Evolutionary conservation across 2,888 invertebrate species (phyloP).

Genomic region (Imbricaverruca yamaguchii): DNA sequence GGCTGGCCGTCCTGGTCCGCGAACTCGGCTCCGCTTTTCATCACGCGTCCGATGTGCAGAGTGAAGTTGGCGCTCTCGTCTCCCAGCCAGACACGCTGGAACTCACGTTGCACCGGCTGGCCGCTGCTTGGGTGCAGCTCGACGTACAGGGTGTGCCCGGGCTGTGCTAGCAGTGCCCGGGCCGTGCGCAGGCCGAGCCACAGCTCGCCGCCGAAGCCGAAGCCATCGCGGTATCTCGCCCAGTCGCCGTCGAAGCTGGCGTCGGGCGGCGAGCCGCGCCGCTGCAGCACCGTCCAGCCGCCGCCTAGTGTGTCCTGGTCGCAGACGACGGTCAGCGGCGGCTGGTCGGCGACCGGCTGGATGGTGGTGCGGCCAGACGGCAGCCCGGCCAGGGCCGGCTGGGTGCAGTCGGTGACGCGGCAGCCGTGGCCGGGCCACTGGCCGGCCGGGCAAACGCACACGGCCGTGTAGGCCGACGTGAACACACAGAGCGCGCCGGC

Average conservation of each 20-base stretch:
- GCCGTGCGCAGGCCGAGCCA: neutral
- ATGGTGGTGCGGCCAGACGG: neutral
- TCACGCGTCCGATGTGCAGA: neutral
- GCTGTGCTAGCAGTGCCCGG: neutral
- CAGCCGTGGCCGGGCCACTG: neutral
- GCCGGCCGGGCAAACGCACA: neutral
- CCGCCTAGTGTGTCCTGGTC: neutral
- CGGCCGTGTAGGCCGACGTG: neutral
- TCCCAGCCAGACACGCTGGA: no score
- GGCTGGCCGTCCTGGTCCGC: neutral
- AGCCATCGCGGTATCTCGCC: neutral
- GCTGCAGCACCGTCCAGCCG: neutral
- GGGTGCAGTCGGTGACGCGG: neutral
- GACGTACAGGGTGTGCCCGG: neutral
- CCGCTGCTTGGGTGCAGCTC: no score
- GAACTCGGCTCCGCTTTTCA: neutral
- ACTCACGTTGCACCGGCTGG: no score
- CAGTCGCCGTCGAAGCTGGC: neutral
- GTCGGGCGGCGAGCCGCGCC: neutral
- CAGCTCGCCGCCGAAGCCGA: neutral
- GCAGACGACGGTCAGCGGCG: neutral
- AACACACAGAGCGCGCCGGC: neutral
- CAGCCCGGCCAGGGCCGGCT: neutral
- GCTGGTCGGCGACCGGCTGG: neutral
- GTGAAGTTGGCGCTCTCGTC: neutral